Conservation (phyloP, 2,888 invertebrate species). For the Eupithecia pulchellata region DNA sequence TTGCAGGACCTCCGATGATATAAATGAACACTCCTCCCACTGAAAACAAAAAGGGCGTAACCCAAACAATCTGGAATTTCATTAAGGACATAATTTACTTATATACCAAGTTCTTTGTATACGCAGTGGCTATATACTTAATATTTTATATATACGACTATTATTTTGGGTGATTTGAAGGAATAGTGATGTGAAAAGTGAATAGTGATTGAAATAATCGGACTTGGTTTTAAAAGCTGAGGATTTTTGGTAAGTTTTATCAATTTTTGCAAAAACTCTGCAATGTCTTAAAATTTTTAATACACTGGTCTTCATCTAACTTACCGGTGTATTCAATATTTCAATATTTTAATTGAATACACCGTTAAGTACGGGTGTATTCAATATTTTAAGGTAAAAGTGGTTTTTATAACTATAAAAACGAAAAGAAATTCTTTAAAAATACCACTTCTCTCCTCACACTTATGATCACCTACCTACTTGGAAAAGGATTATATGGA, state of each 20-base stretch:
- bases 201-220: slow-evolving; percentile 31
- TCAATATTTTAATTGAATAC: no score
- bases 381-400: no score
- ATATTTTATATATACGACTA: slow-evolving; percentile 77
- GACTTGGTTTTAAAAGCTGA: slow-evolving; percentile 10
- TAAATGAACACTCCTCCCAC: slow-evolving; percentile 58
- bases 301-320: no score
- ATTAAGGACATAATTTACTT: slow-evolving; percentile 71
- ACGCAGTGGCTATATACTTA: slow-evolving; percentile 71
- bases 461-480: no score
- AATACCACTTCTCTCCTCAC: no score
- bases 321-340: no score
- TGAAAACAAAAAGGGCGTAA: slow-evolving; percentile 51
- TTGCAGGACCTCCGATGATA: slow-evolving; percentile 53
- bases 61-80: slow-evolving; percentile 56
- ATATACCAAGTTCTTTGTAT: slow-evolving; percentile 74
- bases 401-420: no score
- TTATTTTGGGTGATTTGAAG: slow-evolving; percentile 66
- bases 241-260: slow-evolving; percentile 33
- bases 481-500: no score
- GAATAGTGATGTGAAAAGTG: slow-evolving; percentile 64
- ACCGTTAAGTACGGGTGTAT: no score
- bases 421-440: no score
- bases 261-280: neutral
- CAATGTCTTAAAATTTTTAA: no score